Base-by-base conservation (phyloP, 2,797 vertebrate species). In the Melopsittacus undulatus region DNA sequence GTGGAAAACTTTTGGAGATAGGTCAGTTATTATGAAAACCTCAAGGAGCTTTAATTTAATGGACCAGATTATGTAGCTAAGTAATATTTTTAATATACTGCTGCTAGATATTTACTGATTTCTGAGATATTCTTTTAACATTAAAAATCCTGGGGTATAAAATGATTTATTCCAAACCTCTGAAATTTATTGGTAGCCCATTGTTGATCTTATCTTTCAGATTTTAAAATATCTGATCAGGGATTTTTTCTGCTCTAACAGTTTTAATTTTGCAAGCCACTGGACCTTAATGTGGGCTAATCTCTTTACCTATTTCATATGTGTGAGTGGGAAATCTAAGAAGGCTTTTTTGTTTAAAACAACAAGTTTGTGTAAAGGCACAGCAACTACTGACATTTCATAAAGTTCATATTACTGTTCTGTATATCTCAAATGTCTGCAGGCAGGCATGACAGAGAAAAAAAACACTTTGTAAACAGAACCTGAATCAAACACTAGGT, bases 241-340 rank as follows among this genome's bases (percentile, higher is more conserved):
- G 46, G 95, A 85, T 91, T 93, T 96, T 97, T 96, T 96, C 73
- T 94, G 91, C 96, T 96, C 70, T 92, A 94, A 43, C 79, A 79
- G 77, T 94, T 97, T 97, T 96, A 97, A 96, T 97, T 97, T 97
- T 97, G 95, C 96, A 97, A 94, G 79, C 92, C 96, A 96, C 84
- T 97, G 97, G 96, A 95, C 97, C 94, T 94, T 96, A 94, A 96
- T 97, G 95, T 90, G 89, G 96, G 86, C 62, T 92, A 97, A 96
- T 95, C 45, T 95, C 83, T 87, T 92, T 42, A 76, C 74, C 72
- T 94, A 69, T 95, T 93, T 95, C 80, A 43, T 61, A 32, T 11
- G 40, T 70, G 29, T 34, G 32, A 5, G 22, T 1, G 24, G 10
- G 16, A 49, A 84, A 84, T 17, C 42, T 49, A 75, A 94, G 83